These are phyloP conservation scores for Papilio polyxenes DNA, from an alignment of 1,140 invertebrate species.

Conservation along the genomic window DNA sequence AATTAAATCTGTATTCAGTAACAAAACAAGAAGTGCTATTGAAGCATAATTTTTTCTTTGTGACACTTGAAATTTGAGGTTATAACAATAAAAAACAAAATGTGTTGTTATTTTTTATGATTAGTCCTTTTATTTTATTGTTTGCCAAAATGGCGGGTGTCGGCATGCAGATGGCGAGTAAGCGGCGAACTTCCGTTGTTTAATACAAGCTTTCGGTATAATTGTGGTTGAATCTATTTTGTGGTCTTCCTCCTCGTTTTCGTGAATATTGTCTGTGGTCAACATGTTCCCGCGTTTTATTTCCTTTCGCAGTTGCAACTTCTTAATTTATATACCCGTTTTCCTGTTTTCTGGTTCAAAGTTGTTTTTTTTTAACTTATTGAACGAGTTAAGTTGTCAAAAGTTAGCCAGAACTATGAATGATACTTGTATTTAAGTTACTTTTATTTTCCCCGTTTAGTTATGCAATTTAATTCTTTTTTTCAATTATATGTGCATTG, in stretches of 20 bases:
- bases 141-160: conserved; percentile 47
- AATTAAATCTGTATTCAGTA: background rate
- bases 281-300: background rate
- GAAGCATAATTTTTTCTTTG: background rate
- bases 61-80: conserved; percentile 13
- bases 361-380: too few species aligned
- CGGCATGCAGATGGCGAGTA: conserved; percentile 33
- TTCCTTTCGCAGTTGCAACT: background rate
- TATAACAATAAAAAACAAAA: conserved; percentile 25
- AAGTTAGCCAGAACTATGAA: background rate
- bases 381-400: background rate
- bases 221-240: conserved; percentile 32
- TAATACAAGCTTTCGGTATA: conserved; percentile 16
- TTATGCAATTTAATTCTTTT: background rate
- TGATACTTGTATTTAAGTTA: background rate
- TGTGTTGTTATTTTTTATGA: conserved; percentile 56
- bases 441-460: background rate
- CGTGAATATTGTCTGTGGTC: conserved; percentile 24
- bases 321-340: background rate
- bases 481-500: conserved; percentile 11
- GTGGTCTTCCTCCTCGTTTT: background rate
- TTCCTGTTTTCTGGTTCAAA: background rate
- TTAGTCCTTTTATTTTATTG: conserved; percentile 62
- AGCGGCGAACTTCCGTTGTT: conserved; percentile 42
- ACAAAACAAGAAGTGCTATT: background rate